A percentile compares a stretch with the other conserved stretches of the same genome.
These are phyloP conservation scores for Sarcoramphus papa DNA, from an alignment of 2,797 vertebrate genomes.

Conservation along the genomic window DNA sequence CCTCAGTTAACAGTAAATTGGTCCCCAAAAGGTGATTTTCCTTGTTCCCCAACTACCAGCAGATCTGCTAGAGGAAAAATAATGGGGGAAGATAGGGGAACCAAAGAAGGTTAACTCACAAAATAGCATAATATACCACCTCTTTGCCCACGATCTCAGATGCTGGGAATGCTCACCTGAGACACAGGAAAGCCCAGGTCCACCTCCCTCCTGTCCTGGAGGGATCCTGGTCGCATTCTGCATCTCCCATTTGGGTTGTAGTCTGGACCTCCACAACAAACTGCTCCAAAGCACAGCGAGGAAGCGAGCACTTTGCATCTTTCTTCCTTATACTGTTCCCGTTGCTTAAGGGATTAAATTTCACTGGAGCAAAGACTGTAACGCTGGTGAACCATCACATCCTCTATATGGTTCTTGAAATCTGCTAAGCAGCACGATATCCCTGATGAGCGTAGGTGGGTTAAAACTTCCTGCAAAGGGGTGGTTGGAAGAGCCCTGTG, in stretches of 20 bases:
- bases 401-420: rapidly evolving
- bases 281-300: background rate
- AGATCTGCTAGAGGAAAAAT: background rate
- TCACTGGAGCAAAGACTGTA: background rate
- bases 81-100: background rate
- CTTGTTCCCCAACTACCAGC: background rate
- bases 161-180: background rate
- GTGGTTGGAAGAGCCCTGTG: background rate
- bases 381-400: background rate
- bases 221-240: rapidly evolving
- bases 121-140: rapidly evolving
- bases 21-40: background rate
- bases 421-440: too few species aligned
- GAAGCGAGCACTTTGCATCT: too few species aligned
- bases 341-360: background rate
- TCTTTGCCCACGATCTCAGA: rapidly evolving
- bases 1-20: background rate
- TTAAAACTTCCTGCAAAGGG: background rate
- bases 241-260: background rate
- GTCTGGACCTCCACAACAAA: background rate
- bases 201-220: background rate
- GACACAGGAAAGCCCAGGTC: background rate
- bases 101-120: background rate
- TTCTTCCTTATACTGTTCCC: background rate
- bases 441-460: too few species aligned